Evolutionary conservation across 2,797 vertebrate genomes (phyloP), one percentile per base, ranked within the genome.

Genomic region (Gallinago solitaria): DNA sequence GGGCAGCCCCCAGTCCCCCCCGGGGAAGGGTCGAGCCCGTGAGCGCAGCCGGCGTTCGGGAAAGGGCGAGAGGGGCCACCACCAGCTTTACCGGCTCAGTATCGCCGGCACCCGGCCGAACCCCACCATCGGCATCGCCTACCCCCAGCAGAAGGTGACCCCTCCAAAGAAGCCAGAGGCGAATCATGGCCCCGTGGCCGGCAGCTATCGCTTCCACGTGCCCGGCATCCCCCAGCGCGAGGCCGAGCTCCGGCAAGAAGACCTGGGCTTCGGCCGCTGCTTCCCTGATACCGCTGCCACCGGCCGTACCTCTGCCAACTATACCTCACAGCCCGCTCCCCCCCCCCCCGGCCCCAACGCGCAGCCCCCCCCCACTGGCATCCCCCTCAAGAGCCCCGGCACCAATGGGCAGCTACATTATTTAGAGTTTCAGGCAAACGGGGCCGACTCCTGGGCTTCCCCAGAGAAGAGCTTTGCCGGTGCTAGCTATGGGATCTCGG

Each of bases 281-380:
- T 99, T 99, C 96, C 98, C 98, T 54, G 99, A 99, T 82, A 87
- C 98, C 50, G 56, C 47, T 6, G 53, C 45, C 18, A 9, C 98
- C n/a, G 97, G 98, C 98, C 98, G 98, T 96, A 98, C 98, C 98
- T 98, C 99, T 87, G 92, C 97, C 98, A 98, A 96, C 97, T 99
- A 98, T 99, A 99, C 99, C 99, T 99, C 99, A 99, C 98, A 98
- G 71, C 88, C 98, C 97, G 24, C 98, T 96, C 92, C 98, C 96
- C 94, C 97, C 92, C 94, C 97, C 92, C 98, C 98, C 74, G 69
- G 94, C 74, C 73, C 89, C 48, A 97, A 97, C 93, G 86, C 93
- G 65, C 97, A 95, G 85, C 67, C 92, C 20, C 87, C 92, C 5
- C 19, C 87, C 2, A n/a, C 97, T 83, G 77, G 89, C 76, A 94